A percentile compares a stretch with the other conserved stretches of the same genome.
Conservation (phyloP, 2,888 invertebrate genomes). For the Amorpha juglandis region DNA sequence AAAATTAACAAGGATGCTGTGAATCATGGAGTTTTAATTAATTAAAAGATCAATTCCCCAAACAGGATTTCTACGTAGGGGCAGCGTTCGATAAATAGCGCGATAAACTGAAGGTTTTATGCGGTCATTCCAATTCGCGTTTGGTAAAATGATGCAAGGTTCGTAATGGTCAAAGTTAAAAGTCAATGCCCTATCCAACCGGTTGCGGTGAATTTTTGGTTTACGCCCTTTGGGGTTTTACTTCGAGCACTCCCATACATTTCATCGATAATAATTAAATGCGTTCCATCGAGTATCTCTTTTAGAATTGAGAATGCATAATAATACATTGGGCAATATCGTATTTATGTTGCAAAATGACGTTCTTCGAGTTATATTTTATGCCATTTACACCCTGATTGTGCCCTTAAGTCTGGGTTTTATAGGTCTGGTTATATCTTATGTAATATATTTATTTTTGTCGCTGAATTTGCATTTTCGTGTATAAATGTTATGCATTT, state of each 20-base stretch:
- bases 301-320: conserved; percentile 11
- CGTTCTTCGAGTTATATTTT: neutral
- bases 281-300: conserved; percentile 26
- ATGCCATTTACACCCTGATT: neutral
- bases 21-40: conserved; percentile 39
- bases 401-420: neutral
- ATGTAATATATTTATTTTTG: neutral
- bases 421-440: conserved; percentile 1
- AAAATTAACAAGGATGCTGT: conserved; percentile 5
- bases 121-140: conserved; percentile 51
- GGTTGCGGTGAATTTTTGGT: conserved; percentile 56
- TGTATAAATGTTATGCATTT: neutral
- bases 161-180: conserved; percentile 66
- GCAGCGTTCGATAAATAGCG: conserved; percentile 57
- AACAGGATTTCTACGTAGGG: conserved; percentile 42
- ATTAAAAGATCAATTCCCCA: conserved; percentile 50
- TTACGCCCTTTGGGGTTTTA: conserved; percentile 48
- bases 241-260: conserved; percentile 32
- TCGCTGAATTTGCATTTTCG: neutral
- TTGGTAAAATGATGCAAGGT: conserved; percentile 67
- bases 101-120: conserved; percentile 52
- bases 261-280: conserved; percentile 40
- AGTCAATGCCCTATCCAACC: conserved; percentile 65
- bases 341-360: neutral
- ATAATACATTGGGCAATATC: neutral